Base-by-base conservation (phyloP, 2,888 invertebrate species). In the Tiliacea citrago region DNA sequence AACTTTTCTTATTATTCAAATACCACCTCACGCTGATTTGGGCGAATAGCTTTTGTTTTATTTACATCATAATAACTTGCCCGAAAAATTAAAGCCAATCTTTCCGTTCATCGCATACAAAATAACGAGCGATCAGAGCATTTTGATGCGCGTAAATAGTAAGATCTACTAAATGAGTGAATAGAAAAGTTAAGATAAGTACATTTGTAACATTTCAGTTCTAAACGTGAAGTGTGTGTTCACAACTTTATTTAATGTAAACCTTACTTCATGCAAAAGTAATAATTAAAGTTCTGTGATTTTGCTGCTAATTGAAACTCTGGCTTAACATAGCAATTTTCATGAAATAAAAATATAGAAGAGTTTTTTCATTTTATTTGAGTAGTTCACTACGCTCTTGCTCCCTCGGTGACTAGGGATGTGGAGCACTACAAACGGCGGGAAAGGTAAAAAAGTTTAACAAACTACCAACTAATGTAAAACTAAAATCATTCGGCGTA, bases 331-430 rank as follows among this genome's bases (percentile, higher is more conserved):
- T 55, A 42, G 47, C 16, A 18, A 65, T 70, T 60, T 35, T 61
- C 53, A 39, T 49, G 13, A 42, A 49, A 78, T 69, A 57, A 57
- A 75, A 70, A 78, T 42, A 24, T n/a, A 42, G 6, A 1, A 29
- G 9, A n/a, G 77, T n/a, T n/a, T n/a, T n/a, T n/a, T n/a, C 29
- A 29, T 29, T 79, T 75, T 57, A 78, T 78, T 78, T 57, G n/a
- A 75, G 79, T 57, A 75, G 49, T 70, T 70, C 4, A 13, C 71
- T 42, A 42, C 49, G 12, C 45, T 21, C 35, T 21, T 24, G 21
- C 29, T 75, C 62, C 49, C 76, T 29, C 21, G 42, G 10, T 18
- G 42, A 21, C 13, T 51, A 13, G 13, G n/a, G 16, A 42, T 13
- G 47, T 24, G 13, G 4, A 51, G 49, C 79, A 24, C 35, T 58